Conservation (phyloP, 2,888 invertebrate genomes). For the Camponotus fellah region DNA sequence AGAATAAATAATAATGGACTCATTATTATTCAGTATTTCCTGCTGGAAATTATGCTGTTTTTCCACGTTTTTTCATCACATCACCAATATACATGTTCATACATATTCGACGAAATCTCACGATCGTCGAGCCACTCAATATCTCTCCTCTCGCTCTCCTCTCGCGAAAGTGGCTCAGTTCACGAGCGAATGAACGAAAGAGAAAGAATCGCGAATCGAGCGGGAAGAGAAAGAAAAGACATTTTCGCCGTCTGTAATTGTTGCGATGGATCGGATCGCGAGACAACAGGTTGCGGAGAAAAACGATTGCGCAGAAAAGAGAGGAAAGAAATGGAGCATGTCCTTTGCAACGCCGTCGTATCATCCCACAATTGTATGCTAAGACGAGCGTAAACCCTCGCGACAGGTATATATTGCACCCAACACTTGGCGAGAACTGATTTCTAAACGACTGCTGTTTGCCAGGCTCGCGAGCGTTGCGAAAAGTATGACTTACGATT, state of each 20-base stretch:
- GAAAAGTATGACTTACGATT: conserved; percentile 37
- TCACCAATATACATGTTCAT: background rate
- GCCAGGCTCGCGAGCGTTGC: conserved; percentile 36
- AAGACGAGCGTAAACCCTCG: conserved; percentile 60
- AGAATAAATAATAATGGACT: background rate
- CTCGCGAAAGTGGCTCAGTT: conserved; percentile 57
- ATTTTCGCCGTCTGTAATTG: conserved; percentile 56
- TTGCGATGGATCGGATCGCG: conserved; percentile 32
- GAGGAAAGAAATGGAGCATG: conserved; percentile 73
- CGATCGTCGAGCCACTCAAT: conserved; percentile 39
- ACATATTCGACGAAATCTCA: conserved; percentile 45
- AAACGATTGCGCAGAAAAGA: conserved; percentile 23
- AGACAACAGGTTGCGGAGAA: background rate
- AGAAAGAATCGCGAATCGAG: conserved; percentile 25
- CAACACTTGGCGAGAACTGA: conserved; percentile 47
- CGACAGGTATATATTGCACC: conserved; percentile 16
- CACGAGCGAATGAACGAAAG: conserved; percentile 21
- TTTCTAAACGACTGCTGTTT: conserved; percentile 42
- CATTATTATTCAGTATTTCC: background rate
- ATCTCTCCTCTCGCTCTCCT: conserved; percentile 19
- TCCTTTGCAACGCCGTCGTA: conserved; percentile 68
- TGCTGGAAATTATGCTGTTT: background rate
- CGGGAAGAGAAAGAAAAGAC: conserved; percentile 11
- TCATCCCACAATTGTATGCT: conserved; percentile 80
- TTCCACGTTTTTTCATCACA: background rate